Percentiles rank a stretch among this genome's conserved stretches.
These are phyloP conservation scores for Galerucella calmariensis DNA, from an alignment of 2,888 invertebrate genomes.

Conservation along the genomic window DNA sequence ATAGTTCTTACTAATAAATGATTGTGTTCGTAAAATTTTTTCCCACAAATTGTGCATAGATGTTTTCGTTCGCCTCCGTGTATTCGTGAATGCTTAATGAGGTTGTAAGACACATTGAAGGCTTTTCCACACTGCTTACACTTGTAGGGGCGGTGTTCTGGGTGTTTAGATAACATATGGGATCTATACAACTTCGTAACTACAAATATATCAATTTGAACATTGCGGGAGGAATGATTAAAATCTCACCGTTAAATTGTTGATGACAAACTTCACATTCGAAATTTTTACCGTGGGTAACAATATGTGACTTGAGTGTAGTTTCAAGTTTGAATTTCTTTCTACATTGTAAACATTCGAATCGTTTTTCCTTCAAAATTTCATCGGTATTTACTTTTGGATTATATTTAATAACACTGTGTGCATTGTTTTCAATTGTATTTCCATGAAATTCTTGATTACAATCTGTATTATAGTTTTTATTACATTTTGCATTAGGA, in stretches of 20 bases:
- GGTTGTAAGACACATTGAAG: conserved; percentile 53
- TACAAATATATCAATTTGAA: conserved; percentile 47
- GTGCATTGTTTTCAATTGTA: neutral
- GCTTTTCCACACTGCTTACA: conserved; percentile 58
- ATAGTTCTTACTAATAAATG: conserved; percentile 56
- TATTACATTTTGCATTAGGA: conserved; percentile 15
- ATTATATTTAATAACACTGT: conserved; percentile 26
- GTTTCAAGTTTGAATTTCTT: conserved; percentile 55
- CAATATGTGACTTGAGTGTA: conserved; percentile 54
- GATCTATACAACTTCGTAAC: conserved; percentile 55
- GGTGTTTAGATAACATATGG: conserved; percentile 53
- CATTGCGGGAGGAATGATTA: too few species aligned
- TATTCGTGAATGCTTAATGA: conserved; percentile 58
- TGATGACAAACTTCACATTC: conserved; percentile 58
- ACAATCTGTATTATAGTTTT: neutral
- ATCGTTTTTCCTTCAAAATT: conserved; percentile 1
- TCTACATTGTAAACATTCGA: conserved; percentile 52
- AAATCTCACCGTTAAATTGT: conserved; percentile 57
- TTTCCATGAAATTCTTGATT: conserved; percentile 6
- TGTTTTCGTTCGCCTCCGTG: conserved; percentile 59
- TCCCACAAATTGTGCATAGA: conserved; percentile 59
- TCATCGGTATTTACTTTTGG: conserved; percentile 21
- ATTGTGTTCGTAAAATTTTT: conserved; percentile 58
- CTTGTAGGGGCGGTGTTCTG: conserved; percentile 56
- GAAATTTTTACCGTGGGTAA: conserved; percentile 56